Evolutionary conservation across 2,888 invertebrate species (phyloP).

Genomic region (Muscina levida): DNA sequence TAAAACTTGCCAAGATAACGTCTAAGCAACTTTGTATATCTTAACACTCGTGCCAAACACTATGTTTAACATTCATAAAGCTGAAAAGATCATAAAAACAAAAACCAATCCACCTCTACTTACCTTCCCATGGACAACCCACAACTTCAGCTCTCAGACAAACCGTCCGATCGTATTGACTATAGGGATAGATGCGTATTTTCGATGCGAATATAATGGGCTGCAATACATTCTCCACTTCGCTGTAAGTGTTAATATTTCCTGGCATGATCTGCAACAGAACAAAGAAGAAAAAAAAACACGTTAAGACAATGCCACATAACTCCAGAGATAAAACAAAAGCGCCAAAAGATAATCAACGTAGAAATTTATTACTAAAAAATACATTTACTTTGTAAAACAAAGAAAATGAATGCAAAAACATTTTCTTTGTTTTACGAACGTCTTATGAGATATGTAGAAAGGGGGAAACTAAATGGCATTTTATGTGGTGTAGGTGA

Average conservation of each 20-base stretch:
- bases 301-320: not conserved
- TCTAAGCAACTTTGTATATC: not conserved
- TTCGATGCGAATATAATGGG: constrained; percentile 89
- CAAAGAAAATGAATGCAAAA: no score
- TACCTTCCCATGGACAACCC: constrained; percentile 89
- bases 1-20: constrained; percentile 55
- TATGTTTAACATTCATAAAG: not conserved
- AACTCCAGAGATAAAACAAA: constrained; percentile 29
- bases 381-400: constrained; percentile 37
- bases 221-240: constrained; percentile 86
- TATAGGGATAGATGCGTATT: constrained; percentile 90
- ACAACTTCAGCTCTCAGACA: constrained; percentile 91
- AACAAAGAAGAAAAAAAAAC: constrained; percentile 19
- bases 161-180: constrained; percentile 87
- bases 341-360: constrained; percentile 50
- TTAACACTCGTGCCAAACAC: not conserved
- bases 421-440: not conserved
- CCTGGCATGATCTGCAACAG: constrained; percentile 86
- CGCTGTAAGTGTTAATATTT: constrained; percentile 89
- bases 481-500: constrained; percentile 13
- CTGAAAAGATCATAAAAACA: constrained; percentile 53
- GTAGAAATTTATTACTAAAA: constrained; percentile 58
- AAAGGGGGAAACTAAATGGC: not conserved
- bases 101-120: constrained; percentile 73
- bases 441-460: not conserved